Base-by-base conservation (phyloP, 2,113 vertebrate species). In the Antechinus stuartii region DNA sequence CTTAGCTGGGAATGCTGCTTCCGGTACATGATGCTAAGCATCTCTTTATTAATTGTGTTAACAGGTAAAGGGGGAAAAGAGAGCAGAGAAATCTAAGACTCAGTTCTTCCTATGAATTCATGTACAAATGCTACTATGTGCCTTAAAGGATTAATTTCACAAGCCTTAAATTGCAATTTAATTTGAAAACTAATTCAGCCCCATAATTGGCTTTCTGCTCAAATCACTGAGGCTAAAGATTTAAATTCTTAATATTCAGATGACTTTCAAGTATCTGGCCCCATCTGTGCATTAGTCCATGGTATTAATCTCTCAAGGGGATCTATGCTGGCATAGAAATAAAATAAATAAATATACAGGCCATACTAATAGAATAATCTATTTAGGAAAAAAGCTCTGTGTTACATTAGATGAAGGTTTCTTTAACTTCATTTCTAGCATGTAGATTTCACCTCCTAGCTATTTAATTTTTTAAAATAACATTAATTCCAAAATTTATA, bases 131-230 rank as follows among this genome's bases (percentile, higher is more conserved):
- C 98, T 98, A 98, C 98, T 98, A 96, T 98, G 98, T 61, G 98
- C 98, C 98, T 99, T 99, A 99, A 99, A 99, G 99, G 99, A 99
- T 99, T 99, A 99, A 99, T 99, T 99, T 98, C 98, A 98, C 98
- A 98, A 99, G 97, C 98, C 97, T 98, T 98, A 99, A 99, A 99
- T 99, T 99, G 99, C 98, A 99, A 99, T 99, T 99, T 99, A 99
- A 99, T 99, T 99, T 99, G 98, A 99, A 99, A 99, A 99, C 99
- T 99, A 99, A 99, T 99, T 99, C 99, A 99, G 99, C 98, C 99
- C 99, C 99, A 98, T 99, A 99, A 99, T 99, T 99, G 99, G 99
- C 99, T 99, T 99, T 99, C 99, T 99, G 99, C 98, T 99, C 99
- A 99, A 99, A 99, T 99, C 99, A 99, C 98, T 99, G 99, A 99